A percentile compares a stretch with the other conserved stretches of the same genome.
phyloP scores from a whole-genome alignment of 1,140 invertebrate species.

The Papilio helenus region DNA sequence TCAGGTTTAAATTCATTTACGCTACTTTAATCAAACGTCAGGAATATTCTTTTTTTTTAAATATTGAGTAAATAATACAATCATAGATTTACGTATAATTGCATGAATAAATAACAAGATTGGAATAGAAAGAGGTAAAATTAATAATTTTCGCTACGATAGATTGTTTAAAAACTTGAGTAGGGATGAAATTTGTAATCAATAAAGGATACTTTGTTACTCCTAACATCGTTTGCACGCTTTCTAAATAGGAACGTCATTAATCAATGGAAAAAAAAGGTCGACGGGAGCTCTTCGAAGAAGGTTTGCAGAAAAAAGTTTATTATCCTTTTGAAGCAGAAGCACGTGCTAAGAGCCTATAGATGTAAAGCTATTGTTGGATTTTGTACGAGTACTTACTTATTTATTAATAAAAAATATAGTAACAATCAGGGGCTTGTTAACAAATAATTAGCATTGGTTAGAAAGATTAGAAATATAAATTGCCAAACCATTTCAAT shows the following conservation, averaged over 20 bases:
- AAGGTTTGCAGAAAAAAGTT: conserved; percentile 53
- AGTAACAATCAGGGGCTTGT: background rate
- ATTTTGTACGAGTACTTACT: background rate
- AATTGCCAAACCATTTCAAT: background rate
- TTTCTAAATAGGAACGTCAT: conserved; percentile 53
- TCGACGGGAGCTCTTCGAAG: conserved; percentile 52
- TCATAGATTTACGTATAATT: too few species aligned
- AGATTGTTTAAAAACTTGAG: background rate
- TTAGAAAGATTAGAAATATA: too few species aligned
- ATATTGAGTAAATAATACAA: too few species aligned
- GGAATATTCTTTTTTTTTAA: too few species aligned
- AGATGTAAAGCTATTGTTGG: conserved; percentile 8
- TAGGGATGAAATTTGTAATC: conserved; percentile 47
- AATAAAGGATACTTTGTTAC: conserved; percentile 46
- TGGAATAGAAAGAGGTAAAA: background rate
- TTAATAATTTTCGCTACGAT: background rate
- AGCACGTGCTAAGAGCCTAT: conserved; percentile 44
- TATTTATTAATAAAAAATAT: background rate
- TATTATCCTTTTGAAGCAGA: conserved; percentile 46
- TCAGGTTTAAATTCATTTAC: too few species aligned
- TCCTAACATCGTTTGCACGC: conserved; percentile 50
- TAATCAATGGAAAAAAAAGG: conserved; percentile 58
- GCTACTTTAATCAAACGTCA: too few species aligned
- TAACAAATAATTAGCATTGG: too few species aligned
- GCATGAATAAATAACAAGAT: too few species aligned